Conservation (phyloP, 2,888 invertebrate species). For the Syrphus vitripennis region DNA sequence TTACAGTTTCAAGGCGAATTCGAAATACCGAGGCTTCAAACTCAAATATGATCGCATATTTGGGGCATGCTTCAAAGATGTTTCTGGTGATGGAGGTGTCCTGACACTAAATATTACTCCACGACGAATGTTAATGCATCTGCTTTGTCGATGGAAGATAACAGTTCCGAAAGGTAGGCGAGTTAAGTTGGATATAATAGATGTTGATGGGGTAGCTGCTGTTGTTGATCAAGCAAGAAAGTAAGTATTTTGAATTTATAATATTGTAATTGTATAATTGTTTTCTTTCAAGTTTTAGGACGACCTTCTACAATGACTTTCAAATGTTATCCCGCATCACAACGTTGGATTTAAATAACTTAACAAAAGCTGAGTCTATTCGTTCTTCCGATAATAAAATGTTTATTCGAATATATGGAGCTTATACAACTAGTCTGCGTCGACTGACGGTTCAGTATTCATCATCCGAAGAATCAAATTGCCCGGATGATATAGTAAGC, state of each 20-base stretch:
- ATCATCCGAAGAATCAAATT: conserved; percentile 83
- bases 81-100: conserved; percentile 85
- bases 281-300: conserved; percentile 50
- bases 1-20: conserved; percentile 80
- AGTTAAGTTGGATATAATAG: conserved; percentile 84
- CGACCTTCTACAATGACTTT: conserved; percentile 74
- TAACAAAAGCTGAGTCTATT: conserved; percentile 80
- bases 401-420: conserved; percentile 83
- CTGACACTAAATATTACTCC: conserved; percentile 42
- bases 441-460: conserved; percentile 87
- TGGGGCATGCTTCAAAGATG: conserved; percentile 84
- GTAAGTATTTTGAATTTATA: conserved; percentile 46
- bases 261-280: not conserved
- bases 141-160: conserved; percentile 87
- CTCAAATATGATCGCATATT: conserved; percentile 84
- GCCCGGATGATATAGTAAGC: conserved; percentile 81
- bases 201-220: conserved; percentile 79
- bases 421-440: conserved; percentile 81
- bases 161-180: conserved; percentile 84
- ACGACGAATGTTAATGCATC: conserved; percentile 72
- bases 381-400: conserved; percentile 86
- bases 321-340: conserved; percentile 76
- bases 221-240: not conserved
- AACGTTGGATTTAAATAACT: conserved; percentile 75
- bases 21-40: conserved; percentile 84